These are phyloP conservation scores for Callyntrura sp. DNA, from an alignment of 2,888 invertebrate species.

Conservation along the genomic window DNA sequence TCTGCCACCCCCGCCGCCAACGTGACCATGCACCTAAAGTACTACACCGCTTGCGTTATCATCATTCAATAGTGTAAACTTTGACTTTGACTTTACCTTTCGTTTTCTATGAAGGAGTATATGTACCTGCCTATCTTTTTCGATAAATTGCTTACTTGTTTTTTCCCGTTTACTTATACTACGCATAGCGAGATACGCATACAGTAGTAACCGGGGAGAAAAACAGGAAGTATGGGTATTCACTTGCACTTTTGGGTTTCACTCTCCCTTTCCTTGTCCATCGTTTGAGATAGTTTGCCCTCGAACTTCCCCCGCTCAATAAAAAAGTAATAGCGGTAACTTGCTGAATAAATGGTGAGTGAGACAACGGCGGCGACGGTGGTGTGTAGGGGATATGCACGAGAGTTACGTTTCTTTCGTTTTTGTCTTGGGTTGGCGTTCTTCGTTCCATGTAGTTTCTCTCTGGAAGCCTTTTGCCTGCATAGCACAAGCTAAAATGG, in stretches of 20 bases:
- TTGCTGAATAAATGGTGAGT: slow-evolving; percentile 10
- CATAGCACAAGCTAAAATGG: neutral
- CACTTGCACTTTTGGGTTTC: slow-evolving; percentile 55
- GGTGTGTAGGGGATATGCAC: neutral
- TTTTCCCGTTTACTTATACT: too few relatives aligned
- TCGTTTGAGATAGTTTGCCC: slow-evolving; percentile 4
- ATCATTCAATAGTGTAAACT: neutral
- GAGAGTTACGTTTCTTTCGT: neutral
- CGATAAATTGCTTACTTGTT: slow-evolving; percentile 16
- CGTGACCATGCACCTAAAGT: neutral
- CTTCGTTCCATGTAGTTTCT: neutral
- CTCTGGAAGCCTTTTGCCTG: neutral
- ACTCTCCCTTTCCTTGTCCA: slow-evolving; percentile 29
- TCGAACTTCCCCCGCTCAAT: slow-evolving; percentile 30
- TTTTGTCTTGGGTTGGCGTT: slow-evolving; percentile 20
- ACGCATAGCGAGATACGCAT: too few relatives aligned
- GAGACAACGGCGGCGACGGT: too few relatives aligned
- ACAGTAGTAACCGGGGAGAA: neutral
- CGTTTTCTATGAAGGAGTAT: too few relatives aligned
- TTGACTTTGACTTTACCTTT: neutral
- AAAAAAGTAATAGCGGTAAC: slow-evolving; percentile 22
- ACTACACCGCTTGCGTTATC: neutral
- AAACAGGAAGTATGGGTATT: slow-evolving; percentile 17
- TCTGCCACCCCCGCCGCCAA: neutral
- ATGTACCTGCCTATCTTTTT: neutral